Evolutionary conservation across 1,140 invertebrate genomes (phyloP), one percentile per base, ranked within the genome.

Genomic region (Aethina tumida): DNA sequence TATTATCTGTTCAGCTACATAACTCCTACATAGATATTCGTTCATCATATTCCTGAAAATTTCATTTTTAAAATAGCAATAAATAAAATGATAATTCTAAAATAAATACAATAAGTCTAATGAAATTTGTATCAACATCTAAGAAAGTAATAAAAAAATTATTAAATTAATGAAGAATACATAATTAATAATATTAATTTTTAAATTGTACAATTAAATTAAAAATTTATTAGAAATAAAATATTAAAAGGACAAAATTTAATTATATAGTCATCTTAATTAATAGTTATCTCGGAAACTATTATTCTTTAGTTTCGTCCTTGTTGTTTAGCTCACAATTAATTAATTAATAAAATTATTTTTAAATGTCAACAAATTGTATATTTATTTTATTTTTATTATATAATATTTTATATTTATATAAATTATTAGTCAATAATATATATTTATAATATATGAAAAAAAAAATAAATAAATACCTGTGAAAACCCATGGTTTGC

Each of bases 1-100:
- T 13, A 79, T 61, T 43, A 82, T 80, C 64, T 79, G 71, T 43
- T 77, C 74, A 0, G 79, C 77, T 5, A 82, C 53, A 51, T 74
- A 82, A 52, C 69, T 78, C 16, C 76, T 69, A 47, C 78, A 81
- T 10, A 79, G 63, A 59, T 78, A 81, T 52, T 82, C 77, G 50
- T 80, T 80, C 74, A 82, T 81, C 64, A 71, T 74, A 55, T 70
- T 70, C 49, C 77, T 81, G 42, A 38, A 50, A 45, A 42, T 24
- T 50, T 32, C 21, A 27, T 34, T 34, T 26, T 33, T 12, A 22
- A 15, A 32, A 16, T 13, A 5, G 13, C 4, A 16, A 12, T 30
- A 30, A 7, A 29, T 26, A 6, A 4, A 7, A 36, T 36, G 9
- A 5, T 17, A 5, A 8, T 6, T 8, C 9, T 7, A 12, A 17